phyloP scores from a whole-genome alignment of 2,113 vertebrate species.

The Antechinus stuartii region DNA sequence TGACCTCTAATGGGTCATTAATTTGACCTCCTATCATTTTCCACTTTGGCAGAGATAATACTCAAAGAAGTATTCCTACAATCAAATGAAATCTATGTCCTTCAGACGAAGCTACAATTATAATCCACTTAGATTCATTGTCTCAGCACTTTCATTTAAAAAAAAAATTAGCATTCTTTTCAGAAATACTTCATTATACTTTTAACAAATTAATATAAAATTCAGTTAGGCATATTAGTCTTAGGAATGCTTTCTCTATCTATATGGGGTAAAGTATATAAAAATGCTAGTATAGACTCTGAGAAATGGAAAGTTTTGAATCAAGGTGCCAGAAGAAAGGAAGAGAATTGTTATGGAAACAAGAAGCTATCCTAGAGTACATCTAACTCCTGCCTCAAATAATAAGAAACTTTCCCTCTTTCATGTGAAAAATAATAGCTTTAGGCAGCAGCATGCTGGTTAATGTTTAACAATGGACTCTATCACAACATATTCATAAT shows the following conservation, averaged over 20 bases:
- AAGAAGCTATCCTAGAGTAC: neutral
- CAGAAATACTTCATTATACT: slow-evolving; percentile 29
- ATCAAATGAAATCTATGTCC: slow-evolving; percentile 23
- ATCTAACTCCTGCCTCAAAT: neutral
- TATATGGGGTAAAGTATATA: neutral
- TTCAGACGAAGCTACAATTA: slow-evolving; percentile 8
- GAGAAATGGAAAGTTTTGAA: neutral
- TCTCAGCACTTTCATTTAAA: neutral
- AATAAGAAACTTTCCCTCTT: no score
- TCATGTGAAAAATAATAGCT: no score
- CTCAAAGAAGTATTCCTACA: slow-evolving; percentile 33
- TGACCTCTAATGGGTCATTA: neutral
- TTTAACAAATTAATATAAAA: slow-evolving; percentile 10
- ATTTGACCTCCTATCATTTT: slow-evolving; percentile 42
- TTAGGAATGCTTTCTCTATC: neutral
- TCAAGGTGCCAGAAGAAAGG: neutral
- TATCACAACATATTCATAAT: no score
- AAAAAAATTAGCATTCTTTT: neutral
- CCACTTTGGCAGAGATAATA: slow-evolving; percentile 32
- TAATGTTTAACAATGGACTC: no score
- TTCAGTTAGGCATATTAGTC: neutral
- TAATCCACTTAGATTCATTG: neutral
- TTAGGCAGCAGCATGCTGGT: no score
- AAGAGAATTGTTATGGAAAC: neutral
- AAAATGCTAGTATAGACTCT: neutral